Evolutionary conservation across 1,140 invertebrate genomes (phyloP).

Genomic region (Pseudomyrmex gracilis): DNA sequence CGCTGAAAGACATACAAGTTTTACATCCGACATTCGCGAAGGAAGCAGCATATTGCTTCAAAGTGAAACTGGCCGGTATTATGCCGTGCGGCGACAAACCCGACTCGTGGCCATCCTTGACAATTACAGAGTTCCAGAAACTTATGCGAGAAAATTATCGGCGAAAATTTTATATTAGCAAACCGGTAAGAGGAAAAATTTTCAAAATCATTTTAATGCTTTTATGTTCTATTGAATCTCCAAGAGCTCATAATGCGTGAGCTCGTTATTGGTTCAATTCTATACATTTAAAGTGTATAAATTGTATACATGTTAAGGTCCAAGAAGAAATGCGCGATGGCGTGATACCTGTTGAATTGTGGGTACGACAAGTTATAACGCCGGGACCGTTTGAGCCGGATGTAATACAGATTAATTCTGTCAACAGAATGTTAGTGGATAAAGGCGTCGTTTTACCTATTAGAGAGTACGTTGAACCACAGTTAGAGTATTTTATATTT

Average conservation of each 20-base stretch:
- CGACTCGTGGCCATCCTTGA: constrained; percentile 85
- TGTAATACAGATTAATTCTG: constrained; percentile 84
- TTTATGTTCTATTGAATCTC: too few relatives aligned
- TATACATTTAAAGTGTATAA: neutral
- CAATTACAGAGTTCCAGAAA: constrained; percentile 85
- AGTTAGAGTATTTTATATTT: neutral
- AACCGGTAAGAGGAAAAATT: constrained; percentile 74
- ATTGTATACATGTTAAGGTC: constrained; percentile 13
- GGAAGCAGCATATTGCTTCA: constrained; percentile 84
- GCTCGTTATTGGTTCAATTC: too few relatives aligned
- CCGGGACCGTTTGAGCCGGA: constrained; percentile 85
- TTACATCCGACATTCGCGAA: constrained; percentile 81
- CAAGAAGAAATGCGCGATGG: constrained; percentile 71
- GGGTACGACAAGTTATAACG: constrained; percentile 82
- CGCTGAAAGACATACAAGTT: constrained; percentile 79
- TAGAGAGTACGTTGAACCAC: constrained; percentile 73
- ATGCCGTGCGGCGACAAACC: constrained; percentile 84
- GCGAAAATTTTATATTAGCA: constrained; percentile 78
- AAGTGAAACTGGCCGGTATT: constrained; percentile 87
- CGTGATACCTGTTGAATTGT: constrained; percentile 86
- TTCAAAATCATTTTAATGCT: too few relatives aligned
- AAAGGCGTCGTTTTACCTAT: constrained; percentile 86
- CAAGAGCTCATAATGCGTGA: too few relatives aligned
- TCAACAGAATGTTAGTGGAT: constrained; percentile 86
- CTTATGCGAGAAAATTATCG: constrained; percentile 82